These are phyloP conservation scores for Caenorhabditis sp. DNA, from an alignment of 2,888 invertebrate species.

Conservation along the genomic window DNA sequence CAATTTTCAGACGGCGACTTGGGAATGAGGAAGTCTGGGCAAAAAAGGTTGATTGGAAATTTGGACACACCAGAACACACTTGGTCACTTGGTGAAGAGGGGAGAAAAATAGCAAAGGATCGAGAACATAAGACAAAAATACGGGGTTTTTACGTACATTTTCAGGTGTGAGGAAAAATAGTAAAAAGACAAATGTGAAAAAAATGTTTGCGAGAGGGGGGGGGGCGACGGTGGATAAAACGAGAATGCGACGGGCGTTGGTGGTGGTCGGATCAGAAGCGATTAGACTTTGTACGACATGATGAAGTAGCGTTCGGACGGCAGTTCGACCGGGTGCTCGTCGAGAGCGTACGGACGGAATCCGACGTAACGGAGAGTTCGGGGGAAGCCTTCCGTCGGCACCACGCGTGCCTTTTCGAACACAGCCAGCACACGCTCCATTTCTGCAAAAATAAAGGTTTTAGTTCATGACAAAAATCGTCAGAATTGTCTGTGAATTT, in stretches of 20 bases:
- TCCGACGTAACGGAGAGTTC: slow-evolving; percentile 70
- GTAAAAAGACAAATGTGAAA: too few relatives aligned
- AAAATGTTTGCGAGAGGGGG: too few relatives aligned
- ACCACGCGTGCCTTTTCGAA: slow-evolving; percentile 58
- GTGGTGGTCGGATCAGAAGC: not conserved
- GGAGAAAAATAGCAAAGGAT: too few relatives aligned
- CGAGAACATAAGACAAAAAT: too few relatives aligned
- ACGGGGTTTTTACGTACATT: too few relatives aligned
- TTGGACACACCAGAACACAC: too few relatives aligned
- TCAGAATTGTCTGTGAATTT: not conserved
- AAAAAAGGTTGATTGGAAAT: too few relatives aligned
- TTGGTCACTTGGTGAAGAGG: too few relatives aligned
- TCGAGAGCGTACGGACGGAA: slow-evolving; percentile 67
- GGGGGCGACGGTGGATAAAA: slow-evolving; percentile 5
- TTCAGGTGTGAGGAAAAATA: too few relatives aligned
- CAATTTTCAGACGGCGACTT: too few relatives aligned
- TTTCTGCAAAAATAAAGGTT: slow-evolving; percentile 37
- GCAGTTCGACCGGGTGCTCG: slow-evolving; percentile 53
- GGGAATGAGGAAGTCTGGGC: not conserved
- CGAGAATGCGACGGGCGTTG: slow-evolving; percentile 23
- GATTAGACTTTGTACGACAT: slow-evolving; percentile 68
- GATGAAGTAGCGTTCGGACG: slow-evolving; percentile 62
- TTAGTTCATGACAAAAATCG: not conserved
- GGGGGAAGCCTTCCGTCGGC: slow-evolving; percentile 64
- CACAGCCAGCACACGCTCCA: slow-evolving; percentile 62